These are phyloP conservation scores for Hyles euphorbiae DNA, from an alignment of 1,140 invertebrate species.

Conservation along the genomic window DNA sequence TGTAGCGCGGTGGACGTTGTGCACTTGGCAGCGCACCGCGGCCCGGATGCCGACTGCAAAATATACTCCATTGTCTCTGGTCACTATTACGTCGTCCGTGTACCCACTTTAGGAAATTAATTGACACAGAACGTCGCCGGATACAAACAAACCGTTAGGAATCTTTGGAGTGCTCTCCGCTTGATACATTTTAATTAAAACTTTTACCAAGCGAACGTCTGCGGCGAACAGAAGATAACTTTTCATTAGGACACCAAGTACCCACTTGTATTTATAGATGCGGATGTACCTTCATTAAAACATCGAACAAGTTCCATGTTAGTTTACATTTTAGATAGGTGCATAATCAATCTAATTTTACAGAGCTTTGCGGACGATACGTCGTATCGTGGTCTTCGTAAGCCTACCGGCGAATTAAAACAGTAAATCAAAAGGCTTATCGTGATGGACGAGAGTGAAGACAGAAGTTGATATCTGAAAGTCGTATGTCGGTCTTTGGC, in stretches of 20 bases:
- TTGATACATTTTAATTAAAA: conserved; percentile 71
- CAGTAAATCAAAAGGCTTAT: conserved; percentile 14
- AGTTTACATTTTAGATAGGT: too few species aligned
- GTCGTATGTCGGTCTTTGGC: conserved; percentile 39
- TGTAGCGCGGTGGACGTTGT: conserved; percentile 24
- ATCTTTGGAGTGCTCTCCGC: conserved; percentile 41
- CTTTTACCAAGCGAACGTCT: conserved; percentile 46
- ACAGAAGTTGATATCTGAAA: conserved; percentile 28
- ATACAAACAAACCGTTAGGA: conserved; percentile 52
- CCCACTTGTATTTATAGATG: not conserved
- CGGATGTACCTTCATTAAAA: too few species aligned
- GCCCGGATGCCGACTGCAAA: conserved; percentile 39
- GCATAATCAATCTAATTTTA: too few species aligned
- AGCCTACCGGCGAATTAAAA: too few species aligned
- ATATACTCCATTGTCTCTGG: conserved; percentile 49
- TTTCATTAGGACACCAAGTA: conserved; percentile 21
- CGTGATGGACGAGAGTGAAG: conserved; percentile 34
- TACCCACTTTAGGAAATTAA: conserved; percentile 59
- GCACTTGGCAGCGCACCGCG: conserved; percentile 35
- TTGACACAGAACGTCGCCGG: conserved; percentile 51
- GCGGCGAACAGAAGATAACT: conserved; percentile 37
- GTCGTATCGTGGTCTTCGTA: too few species aligned
- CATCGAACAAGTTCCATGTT: too few species aligned
- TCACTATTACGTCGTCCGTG: conserved; percentile 37
- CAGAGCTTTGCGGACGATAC: too few species aligned